These are phyloP conservation scores for Pantelozetes paolii DNA, from an alignment of 2,888 invertebrate genomes.

Conservation along the genomic window DNA sequence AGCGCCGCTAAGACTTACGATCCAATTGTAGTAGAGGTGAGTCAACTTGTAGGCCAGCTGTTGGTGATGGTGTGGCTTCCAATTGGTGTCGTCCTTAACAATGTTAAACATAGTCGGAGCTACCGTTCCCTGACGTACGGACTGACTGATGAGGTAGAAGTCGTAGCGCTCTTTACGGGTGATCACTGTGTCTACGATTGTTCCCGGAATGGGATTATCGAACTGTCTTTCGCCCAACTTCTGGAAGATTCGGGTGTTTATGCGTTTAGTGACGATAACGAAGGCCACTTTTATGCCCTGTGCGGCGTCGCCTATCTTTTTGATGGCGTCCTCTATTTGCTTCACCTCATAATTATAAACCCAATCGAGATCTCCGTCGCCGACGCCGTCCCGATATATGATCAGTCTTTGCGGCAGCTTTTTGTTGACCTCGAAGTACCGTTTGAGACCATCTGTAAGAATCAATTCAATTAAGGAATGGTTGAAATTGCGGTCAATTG, in stretches of 20 bases:
- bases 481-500: too few species aligned
- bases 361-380: slow-evolving; percentile 79
- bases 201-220: slow-evolving; percentile 71
- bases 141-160: slow-evolving; percentile 83
- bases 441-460: slow-evolving; percentile 56
- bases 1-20: slow-evolving; percentile 60
- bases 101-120: slow-evolving; percentile 86
- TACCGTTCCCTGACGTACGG: slow-evolving; percentile 81
- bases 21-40: slow-evolving; percentile 90
- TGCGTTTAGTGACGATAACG: slow-evolving; percentile 81
- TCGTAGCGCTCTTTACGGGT: slow-evolving; percentile 67
- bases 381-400: slow-evolving; percentile 90
- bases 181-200: slow-evolving; percentile 77
- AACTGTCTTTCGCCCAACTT: slow-evolving; percentile 44
- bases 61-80: slow-evolving; percentile 71
- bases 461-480: background rate
- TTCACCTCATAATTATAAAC: slow-evolving; percentile 72
- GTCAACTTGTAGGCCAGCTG: slow-evolving; percentile 75
- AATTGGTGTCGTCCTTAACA: slow-evolving; percentile 66
- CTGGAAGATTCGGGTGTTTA: slow-evolving; percentile 59
- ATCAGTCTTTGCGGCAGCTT: slow-evolving; percentile 66
- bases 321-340: slow-evolving; percentile 49
- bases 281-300: slow-evolving; percentile 61
- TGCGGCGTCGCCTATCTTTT: background rate
- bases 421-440: slow-evolving; percentile 58